A percentile compares a stretch with the other conserved stretches of the same genome.
Conservation (phyloP, 35 echinoderm and acorn worm species). For the Apostichopus japonicus region DNA sequence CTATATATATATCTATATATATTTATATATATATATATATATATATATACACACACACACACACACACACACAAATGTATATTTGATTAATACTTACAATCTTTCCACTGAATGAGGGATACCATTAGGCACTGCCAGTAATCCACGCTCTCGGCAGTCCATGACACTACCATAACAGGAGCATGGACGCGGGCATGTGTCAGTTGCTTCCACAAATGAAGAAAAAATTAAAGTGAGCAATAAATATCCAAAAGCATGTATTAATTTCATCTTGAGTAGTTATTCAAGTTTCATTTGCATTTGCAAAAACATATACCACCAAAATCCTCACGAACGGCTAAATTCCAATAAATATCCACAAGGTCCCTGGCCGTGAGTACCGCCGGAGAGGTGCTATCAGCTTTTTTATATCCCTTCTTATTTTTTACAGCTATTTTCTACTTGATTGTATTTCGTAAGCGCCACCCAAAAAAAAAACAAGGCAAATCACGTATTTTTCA, state of each 20-base stretch:
- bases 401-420: neutral
- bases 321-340: slow-evolving; percentile 3
- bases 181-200: slow-evolving; percentile 24
- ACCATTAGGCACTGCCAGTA: neutral
- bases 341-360: slow-evolving; percentile 37
- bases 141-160: slow-evolving; percentile 44
- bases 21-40: neutral
- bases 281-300: neutral
- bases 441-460: neutral
- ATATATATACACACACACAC: too few relatives aligned
- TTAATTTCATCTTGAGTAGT: neutral
- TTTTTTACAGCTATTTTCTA: neutral
- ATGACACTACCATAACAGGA: slow-evolving; percentile 52
- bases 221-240: neutral
- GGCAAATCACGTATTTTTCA: neutral
- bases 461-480: neutral
- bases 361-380: neutral
- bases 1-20: too few relatives aligned
- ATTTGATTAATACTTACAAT: slow-evolving; percentile 25
- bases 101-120: slow-evolving; percentile 30
- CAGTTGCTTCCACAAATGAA: slow-evolving; percentile 13
- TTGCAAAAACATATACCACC: neutral
- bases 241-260: neutral
- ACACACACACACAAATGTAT: too few relatives aligned
- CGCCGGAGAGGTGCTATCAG: neutral